Evolutionary conservation across 2,888 invertebrate genomes (phyloP), one percentile per base, ranked within the genome.

Genomic region (Aspidiotus rigidus): DNA sequence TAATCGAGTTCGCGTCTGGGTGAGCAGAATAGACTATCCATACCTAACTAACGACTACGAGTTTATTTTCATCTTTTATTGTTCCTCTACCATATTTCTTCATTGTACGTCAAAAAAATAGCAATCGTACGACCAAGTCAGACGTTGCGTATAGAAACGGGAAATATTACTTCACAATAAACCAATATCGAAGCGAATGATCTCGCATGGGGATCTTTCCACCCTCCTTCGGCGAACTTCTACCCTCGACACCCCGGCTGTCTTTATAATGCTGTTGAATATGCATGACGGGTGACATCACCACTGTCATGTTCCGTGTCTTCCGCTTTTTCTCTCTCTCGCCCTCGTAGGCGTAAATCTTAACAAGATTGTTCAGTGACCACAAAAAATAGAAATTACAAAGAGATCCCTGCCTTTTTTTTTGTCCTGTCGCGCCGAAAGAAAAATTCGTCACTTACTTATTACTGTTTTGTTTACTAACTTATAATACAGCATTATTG

Each of bases 221-320:
- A 64, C 64, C 64, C 64, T 64, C 64, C 57, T 64, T 64, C 7
- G 41, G 42, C n/a, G 17, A 64, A 64, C 55, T 64, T 57, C 56
- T 11, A 17, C 56, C 17, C 17, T 56, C 17, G 44, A 17, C 11
- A 13, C 57, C 56, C 57, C 13, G 56, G 56, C 57, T 40, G 56
- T 56, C 64, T 57, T 40, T 54, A 57, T 28, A 28, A 28, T 28
- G 28, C 64, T 64, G 57, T 44, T 64, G 64, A 64, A 64, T 64
- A 64, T 64, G 64, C 64, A 64, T 64, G 64, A 64, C 56, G 56
- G 54, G 64, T 64, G 64, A 64, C 64, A 64, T 64, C 64, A 64
- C 57, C 64, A 17, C 40, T 17, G 16, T 17, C 13, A 10, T 56
- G 15, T 56, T 16, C 6, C 56, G 56, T 56, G 13, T 56, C 16